Evolutionary conservation across 2,888 invertebrate species (phyloP).

Genomic region (Gasteruption jaculator): DNA sequence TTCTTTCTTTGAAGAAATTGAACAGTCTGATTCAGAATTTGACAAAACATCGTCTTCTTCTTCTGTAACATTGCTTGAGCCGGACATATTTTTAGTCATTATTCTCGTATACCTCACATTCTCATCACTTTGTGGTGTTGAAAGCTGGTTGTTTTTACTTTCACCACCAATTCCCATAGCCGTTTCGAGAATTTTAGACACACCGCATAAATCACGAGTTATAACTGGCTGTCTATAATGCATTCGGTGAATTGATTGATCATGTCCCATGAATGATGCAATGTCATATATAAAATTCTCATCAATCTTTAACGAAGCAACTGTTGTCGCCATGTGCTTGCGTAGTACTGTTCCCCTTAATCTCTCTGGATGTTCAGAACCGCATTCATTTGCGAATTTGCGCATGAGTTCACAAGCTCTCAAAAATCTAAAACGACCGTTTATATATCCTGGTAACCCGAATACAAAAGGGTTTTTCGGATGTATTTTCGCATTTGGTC

Average conservation of each 20-base stretch:
- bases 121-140: no score
- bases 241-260: constrained; percentile 12
- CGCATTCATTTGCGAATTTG: constrained; percentile 9
- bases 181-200: constrained; percentile 14
- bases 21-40: no score
- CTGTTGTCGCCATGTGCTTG: constrained; percentile 17
- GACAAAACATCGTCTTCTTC: no score
- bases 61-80: no score
- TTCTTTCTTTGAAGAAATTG: no score
- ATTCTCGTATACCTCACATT: no score
- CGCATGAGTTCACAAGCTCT: constrained; percentile 12
- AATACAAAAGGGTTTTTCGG: constrained; percentile 18
- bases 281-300: constrained; percentile 14
- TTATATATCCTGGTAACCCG: constrained; percentile 13
- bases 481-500: constrained; percentile 9
- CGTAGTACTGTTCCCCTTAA: constrained; percentile 12
- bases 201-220: constrained; percentile 11
- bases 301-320: constrained; percentile 13
- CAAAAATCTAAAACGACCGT: constrained; percentile 9
- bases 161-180: no score
- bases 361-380: constrained; percentile 14
- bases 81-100: no score
- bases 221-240: constrained; percentile 13
- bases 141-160: no score
- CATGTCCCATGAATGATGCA: constrained; percentile 18